Evolutionary conservation across 2,797 vertebrate genomes (phyloP), one percentile per base, ranked within the genome.

Genomic region (Rhinella marina): DNA sequence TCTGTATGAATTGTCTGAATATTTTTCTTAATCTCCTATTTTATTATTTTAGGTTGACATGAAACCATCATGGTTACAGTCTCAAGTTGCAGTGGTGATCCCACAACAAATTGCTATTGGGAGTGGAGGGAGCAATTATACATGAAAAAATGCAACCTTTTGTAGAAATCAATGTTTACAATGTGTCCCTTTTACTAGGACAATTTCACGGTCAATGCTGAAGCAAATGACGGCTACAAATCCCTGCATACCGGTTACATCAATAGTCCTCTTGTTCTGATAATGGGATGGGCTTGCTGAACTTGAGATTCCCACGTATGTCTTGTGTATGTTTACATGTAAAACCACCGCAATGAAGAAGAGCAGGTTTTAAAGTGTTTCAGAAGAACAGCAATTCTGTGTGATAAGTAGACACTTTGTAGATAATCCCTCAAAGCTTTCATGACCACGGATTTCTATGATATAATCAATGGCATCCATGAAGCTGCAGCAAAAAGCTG

Each of bases 311-410:
- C 48, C 27, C 62, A 70, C 2, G 16, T n/a, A 62, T 66, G 14
- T 82, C 48, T 66, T 12, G 5, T 59, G 52, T n/a, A 77, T 29
- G 32, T 21, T 64, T 64, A 41, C 80, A 82, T 29, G 27, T n/a
- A 64, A 77, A 87, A 82, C 70, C 68, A 54, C 70, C 29, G 25
- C 66, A 76, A 87, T 87, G 86, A 87, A 62, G 86, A 87, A 56
- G 73, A 87, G 70, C 86, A 82, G 80, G 80, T 87, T 87, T 82
- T 9, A 25, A 29, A 23, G 12, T 50, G 48, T 54, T 27, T 70
- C n/a, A 48, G 27, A 52, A 76, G 50, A 70, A 82, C 17, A 21
- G 62, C 6, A 23, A n/a, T 57, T 32, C 25, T 80, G 62, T 48
- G 48, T 80, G 59, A 29, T n/a, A 68, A 86, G 52, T 23, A 56